Evolutionary conservation across 2,797 vertebrate species (phyloP).

Genomic region (Ciconia nigra): DNA sequence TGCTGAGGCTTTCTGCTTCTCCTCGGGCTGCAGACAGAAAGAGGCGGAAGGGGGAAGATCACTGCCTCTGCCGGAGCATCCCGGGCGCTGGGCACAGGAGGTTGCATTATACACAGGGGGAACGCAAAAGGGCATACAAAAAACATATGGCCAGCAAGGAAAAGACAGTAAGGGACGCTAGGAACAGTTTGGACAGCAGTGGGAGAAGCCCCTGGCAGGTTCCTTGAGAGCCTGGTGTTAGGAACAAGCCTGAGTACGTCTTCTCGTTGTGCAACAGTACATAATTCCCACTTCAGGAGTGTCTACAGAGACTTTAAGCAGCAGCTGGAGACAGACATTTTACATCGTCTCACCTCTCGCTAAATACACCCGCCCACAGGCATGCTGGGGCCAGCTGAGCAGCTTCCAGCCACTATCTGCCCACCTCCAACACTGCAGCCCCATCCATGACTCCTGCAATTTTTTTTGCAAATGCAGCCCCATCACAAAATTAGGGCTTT

Average conservation of each 20-base stretch:
- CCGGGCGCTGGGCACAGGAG: accelerated
- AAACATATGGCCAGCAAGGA: accelerated
- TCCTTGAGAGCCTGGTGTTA: not conserved
- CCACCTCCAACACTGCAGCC: not conserved
- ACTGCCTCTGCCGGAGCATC: not conserved
- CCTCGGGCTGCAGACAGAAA: constrained; percentile 81
- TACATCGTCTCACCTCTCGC: not conserved
- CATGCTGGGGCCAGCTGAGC: not conserved
- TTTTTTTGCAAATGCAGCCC: not conserved
- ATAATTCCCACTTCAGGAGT: not conserved
- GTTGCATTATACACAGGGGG: accelerated
- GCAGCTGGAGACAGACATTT: not conserved
- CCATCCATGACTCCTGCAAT: not conserved
- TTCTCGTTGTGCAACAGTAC: accelerated
- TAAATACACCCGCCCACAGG: not conserved
- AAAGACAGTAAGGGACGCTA: accelerated
- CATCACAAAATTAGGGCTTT: not conserved
- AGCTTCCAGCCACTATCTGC: not conserved
- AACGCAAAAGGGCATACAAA: accelerated
- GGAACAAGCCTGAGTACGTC: not conserved
- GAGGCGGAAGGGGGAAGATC: not conserved
- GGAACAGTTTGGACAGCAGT: accelerated
- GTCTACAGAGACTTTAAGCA: not conserved
- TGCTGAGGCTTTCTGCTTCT: constrained; percentile 83
- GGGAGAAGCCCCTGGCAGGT: not conserved